These are phyloP conservation scores for Taphrorychus bicolor DNA, from an alignment of 2,888 invertebrate species.

Conservation along the genomic window DNA sequence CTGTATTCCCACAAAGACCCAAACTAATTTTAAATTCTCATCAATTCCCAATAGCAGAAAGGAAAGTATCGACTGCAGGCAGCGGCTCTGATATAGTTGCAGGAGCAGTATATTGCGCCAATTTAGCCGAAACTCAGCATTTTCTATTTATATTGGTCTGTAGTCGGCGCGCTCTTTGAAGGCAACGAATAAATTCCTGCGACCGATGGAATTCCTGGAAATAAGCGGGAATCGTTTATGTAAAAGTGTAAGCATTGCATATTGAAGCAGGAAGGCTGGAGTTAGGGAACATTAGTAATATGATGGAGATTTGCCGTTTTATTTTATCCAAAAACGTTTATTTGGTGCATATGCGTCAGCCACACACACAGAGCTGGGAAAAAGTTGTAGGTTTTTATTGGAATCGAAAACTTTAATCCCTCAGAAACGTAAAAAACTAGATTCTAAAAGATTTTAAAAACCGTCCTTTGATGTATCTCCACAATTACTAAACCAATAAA, in stretches of 20 bases:
- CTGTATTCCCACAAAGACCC: constrained; percentile 2
- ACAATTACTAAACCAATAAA: too few species aligned
- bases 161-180: constrained; percentile 3
- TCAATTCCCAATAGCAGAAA: neutral
- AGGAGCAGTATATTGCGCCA: constrained; percentile 1
- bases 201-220: neutral
- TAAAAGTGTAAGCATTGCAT: neutral
- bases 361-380: too few species aligned
- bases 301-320: too few species aligned
- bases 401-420: too few species aligned
- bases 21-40: constrained; percentile 9
- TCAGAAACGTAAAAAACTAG: too few species aligned
- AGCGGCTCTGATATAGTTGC: constrained; percentile 4
- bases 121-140: constrained; percentile 5
- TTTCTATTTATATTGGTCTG: constrained; percentile 2
- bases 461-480: too few species aligned
- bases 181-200: neutral
- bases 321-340: too few species aligned
- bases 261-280: neutral
- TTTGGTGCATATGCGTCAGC: too few species aligned
- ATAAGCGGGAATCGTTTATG: constrained; percentile 1
- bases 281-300: neutral
- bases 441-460: too few species aligned
- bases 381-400: too few species aligned
- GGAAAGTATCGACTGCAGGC: neutral